Conservation (phyloP, 2,113 vertebrate genomes). For the Nerophis ophidion region DNA sequence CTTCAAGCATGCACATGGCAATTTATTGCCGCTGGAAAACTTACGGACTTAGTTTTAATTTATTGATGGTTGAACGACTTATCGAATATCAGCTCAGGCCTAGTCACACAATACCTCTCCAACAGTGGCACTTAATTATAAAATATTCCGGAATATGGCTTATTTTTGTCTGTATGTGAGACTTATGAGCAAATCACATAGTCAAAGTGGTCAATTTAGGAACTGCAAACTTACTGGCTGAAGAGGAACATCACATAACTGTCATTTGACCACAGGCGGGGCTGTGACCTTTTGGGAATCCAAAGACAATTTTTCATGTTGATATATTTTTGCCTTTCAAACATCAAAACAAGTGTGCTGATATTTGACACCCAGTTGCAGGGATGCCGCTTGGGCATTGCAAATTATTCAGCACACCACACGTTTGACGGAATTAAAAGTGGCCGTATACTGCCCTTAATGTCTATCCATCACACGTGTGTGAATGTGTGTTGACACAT, state of each 20-base stretch:
- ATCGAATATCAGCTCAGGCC: too few species aligned
- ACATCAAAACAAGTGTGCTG: conserved; percentile 31
- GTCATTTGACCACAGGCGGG: conserved; percentile 53
- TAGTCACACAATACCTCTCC: too few species aligned
- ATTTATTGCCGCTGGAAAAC: too few species aligned
- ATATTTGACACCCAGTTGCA: conserved; percentile 1
- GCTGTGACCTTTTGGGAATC: conserved; percentile 54
- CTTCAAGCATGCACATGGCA: too few species aligned
- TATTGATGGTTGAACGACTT: too few species aligned
- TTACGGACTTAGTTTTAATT: too few species aligned
- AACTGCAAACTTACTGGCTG: conserved; percentile 12
- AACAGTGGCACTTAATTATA: too few species aligned
- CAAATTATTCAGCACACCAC: conserved; percentile 21
- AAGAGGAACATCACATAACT: conserved; percentile 51
- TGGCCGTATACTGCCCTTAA: conserved; percentile 10
- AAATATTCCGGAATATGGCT: conserved; percentile 7
- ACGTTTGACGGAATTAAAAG: conserved; percentile 14
- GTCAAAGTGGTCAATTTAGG: conserved; percentile 4
- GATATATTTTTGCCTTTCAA: conserved; percentile 40
- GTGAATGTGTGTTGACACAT: conserved; percentile 1
- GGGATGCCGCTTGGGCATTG: not conserved
- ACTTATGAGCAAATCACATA: conserved; percentile 1
- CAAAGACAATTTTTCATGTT: conserved; percentile 47
- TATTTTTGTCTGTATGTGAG: too few species aligned
- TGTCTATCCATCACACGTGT: conserved; percentile 21